Evolutionary conservation across 2,888 invertebrate genomes (phyloP).

Genomic region (Tenthredo mesomela): DNA sequence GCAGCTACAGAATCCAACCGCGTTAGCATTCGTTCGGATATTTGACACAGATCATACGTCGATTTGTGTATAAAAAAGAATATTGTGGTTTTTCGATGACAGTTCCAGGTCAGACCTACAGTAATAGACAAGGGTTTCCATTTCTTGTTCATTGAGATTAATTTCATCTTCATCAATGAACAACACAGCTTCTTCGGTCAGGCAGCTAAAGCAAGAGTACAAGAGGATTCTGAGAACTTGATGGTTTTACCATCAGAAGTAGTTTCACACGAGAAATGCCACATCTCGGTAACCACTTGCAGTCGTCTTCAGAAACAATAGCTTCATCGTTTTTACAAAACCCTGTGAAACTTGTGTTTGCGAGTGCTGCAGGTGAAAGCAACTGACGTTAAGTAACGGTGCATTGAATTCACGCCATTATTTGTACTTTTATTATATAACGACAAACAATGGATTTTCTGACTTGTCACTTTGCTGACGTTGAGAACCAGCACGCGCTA

Average conservation of each 20-base stretch:
- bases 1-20: slow-evolving; percentile 24
- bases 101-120: background rate
- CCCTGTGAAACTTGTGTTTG: background rate
- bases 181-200: background rate
- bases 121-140: background rate
- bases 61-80: background rate
- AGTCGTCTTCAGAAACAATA: slow-evolving; percentile 31
- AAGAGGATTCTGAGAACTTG: background rate
- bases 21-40: slow-evolving; percentile 15
- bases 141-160: background rate
- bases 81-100: background rate
- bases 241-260: slow-evolving; percentile 1
- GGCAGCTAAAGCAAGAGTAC: background rate
- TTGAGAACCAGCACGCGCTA: background rate
- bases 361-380: background rate
- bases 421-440: background rate
- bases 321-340: slow-evolving; percentile 16
- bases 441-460: slow-evolving; percentile 10
- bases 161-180: background rate
- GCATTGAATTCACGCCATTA: background rate
- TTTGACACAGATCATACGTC: slow-evolving; percentile 1
- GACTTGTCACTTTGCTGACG: background rate
- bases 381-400: background rate
- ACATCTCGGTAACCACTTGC: background rate
- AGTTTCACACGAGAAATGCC: background rate